A percentile compares a stretch with the other conserved stretches of the same genome.
Conservation (phyloP, 2,797 vertebrate species). For the Tauraco hartlaubi region DNA sequence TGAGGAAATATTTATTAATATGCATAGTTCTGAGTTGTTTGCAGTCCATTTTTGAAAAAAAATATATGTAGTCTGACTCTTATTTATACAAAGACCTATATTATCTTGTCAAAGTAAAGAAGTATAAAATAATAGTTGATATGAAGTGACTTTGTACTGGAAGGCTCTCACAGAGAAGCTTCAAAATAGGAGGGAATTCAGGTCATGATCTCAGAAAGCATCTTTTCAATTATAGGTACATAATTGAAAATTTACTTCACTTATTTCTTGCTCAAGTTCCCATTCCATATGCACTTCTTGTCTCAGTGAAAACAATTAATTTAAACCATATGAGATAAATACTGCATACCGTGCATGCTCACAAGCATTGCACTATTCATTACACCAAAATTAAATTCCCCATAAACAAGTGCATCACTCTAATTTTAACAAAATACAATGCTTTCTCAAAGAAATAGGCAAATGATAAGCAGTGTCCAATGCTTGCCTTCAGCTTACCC, state of each 20-base stretch:
- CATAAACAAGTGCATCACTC: constrained; percentile 5
- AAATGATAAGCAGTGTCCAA: neutral
- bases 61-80: neutral
- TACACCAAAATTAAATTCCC: constrained; percentile 8
- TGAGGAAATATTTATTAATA: neutral
- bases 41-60: neutral
- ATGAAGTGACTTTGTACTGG: neutral
- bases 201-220: neutral
- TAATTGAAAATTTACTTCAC: constrained; percentile 39
- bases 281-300: constrained; percentile 38
- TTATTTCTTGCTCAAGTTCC: constrained; percentile 52
- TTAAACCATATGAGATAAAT: constrained; percentile 53
- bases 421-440: constrained; percentile 47
- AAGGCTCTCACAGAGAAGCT: neutral
- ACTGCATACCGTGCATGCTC: neutral
- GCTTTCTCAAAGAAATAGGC: constrained; percentile 34
- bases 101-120: neutral
- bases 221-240: constrained; percentile 38
- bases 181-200: neutral
- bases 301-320: constrained; percentile 41
- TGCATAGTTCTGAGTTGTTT: neutral
- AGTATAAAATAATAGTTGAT: neutral
- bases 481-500: neutral
- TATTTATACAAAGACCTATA: neutral
- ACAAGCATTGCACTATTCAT: constrained; percentile 10